Conservation (phyloP, 1,140 invertebrate genomes). For the Macrosteles quadrilineatus region DNA sequence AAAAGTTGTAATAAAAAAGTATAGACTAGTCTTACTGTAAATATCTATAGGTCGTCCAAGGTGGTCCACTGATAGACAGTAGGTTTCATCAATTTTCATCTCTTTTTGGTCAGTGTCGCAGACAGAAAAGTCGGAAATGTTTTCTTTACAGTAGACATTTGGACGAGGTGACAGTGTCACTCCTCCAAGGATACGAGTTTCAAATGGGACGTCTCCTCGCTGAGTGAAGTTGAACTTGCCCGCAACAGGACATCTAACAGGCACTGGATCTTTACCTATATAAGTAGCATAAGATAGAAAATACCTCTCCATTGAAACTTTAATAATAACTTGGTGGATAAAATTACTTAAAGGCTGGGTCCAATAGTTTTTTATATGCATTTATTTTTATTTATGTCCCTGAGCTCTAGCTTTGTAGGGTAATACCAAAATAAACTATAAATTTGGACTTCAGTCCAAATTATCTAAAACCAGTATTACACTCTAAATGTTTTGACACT, state of each 20-base stretch:
- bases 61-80: constrained; percentile 95
- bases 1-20: no score
- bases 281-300: no score
- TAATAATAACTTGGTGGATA: no score
- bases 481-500: no score
- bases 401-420: no score
- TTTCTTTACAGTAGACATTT: constrained; percentile 89
- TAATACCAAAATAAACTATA: no score
- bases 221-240: constrained; percentile 95
- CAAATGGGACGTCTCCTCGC: constrained; percentile 82
- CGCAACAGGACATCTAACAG: constrained; percentile 92
- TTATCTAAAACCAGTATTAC: no score
- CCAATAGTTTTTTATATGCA: no score
- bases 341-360: no score
- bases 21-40: constrained; percentile 78
- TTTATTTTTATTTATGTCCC: no score
- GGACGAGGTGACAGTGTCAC: constrained; percentile 91
- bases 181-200: constrained; percentile 90
- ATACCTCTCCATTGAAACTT: no score
- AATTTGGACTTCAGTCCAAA: no score
- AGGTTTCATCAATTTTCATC: constrained; percentile 90
- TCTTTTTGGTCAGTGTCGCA: constrained; percentile 93
- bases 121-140: constrained; percentile 93
- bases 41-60: constrained; percentile 90
- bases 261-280: constrained; percentile 88